Evolutionary conservation across 2,888 invertebrate species (phyloP), one percentile per base, ranked within the genome.

Genomic region (Drosophila flavopinicola): DNA sequence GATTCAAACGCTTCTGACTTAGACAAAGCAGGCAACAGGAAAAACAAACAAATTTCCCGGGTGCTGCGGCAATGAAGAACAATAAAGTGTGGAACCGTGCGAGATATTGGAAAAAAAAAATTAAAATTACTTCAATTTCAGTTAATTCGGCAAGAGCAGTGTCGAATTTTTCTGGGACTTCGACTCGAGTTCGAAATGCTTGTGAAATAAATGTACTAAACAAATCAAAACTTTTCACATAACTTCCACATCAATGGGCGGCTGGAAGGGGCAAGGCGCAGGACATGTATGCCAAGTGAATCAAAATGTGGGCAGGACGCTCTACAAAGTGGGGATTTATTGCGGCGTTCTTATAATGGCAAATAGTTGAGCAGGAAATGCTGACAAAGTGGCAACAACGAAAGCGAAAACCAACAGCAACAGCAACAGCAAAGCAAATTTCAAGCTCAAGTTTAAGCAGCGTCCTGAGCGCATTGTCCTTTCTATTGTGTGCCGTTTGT

Each of bases 221-320:
- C 86, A 86, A 87, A 87, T 87, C 85, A 87, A 86, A 75, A 87
- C 79, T 87, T 85, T 87, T 87, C 78, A 75, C 72, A 87, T 85
- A 87, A 87, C 87, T 84, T 80, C 83, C 72, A 58, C 78, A 82
- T 79, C 82, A 84, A 80, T 84, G 69, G 44, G 48, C 32, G 30
- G 35, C 3, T 24, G 6, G 17, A 15, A 15, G 33, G 15, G 15
- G 9, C n/a, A n/a, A n/a, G 15, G 15, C 2, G 44, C 17, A n/a
- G n/a, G 23, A 44, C 61, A 60, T 77, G 69, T 56, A 72, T 75
- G 75, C 37, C 72, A 64, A 76, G 63, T 70, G 71, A 74, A 76
- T 76, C 78, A 64, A 78, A 73, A 64, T 42, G 51, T 20, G 30
- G 29, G 17, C 11, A 30, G 44, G 25, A 33, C 15, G 48, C 24